These are phyloP conservation scores for Nezara viridula DNA, from an alignment of 2,888 invertebrate species.

Conservation along the genomic window DNA sequence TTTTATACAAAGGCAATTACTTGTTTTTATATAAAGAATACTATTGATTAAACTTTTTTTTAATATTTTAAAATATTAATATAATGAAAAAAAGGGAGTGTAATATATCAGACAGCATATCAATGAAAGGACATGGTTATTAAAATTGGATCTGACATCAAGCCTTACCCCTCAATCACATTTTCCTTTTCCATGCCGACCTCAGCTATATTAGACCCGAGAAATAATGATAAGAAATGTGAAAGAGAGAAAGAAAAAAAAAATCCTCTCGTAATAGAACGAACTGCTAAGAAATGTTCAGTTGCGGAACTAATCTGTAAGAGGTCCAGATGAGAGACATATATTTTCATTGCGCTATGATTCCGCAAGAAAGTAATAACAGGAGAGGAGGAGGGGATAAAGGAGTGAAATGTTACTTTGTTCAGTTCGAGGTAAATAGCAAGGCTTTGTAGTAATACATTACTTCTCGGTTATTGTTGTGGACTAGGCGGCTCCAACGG, in stretches of 20 bases:
- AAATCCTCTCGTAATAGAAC: background rate
- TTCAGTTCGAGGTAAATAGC: constrained; percentile 31
- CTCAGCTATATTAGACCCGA: background rate
- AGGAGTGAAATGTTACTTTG: constrained; percentile 48
- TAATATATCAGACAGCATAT: no score
- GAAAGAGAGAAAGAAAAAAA: background rate
- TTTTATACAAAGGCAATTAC: no score
- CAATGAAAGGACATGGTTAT: no score
- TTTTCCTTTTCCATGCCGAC: background rate
- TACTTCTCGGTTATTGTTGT: constrained; percentile 42
- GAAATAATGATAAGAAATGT: background rate
- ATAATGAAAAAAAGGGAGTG: no score
- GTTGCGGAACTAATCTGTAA: constrained; percentile 2
- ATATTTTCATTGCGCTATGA: constrained; percentile 46
- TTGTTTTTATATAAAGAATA: no score
- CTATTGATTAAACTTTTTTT: no score
- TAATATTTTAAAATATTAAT: no score
- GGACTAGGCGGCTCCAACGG: background rate
- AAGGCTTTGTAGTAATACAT: constrained; percentile 31
- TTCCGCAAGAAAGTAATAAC: constrained; percentile 43
- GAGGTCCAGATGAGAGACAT: constrained; percentile 27
- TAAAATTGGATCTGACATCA: background rate
- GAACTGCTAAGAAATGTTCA: constrained; percentile 1
- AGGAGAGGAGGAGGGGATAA: background rate
- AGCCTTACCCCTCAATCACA: background rate